These are phyloP conservation scores for Anabas testudineus DNA, from an alignment of 2,797 vertebrate genomes.

Conservation along the genomic window DNA sequence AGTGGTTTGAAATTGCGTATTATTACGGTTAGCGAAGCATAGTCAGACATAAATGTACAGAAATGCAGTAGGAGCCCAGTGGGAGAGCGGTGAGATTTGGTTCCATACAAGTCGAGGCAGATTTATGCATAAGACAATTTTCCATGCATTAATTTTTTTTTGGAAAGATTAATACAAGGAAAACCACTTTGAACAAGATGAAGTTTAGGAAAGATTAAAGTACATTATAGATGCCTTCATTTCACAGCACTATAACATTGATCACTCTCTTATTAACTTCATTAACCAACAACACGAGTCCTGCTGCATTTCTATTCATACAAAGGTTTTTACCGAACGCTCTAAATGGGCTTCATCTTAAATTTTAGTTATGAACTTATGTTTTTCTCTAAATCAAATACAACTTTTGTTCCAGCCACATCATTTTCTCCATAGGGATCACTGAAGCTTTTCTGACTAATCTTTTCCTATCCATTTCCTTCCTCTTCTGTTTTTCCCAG, in stretches of 20 bases:
- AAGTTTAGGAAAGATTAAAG: slow-evolving; percentile 36
- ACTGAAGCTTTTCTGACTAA: background rate
- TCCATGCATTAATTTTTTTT: slow-evolving; percentile 22
- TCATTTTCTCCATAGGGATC: background rate
- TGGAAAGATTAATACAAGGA: slow-evolving; percentile 24
- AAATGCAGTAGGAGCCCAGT: background rate
- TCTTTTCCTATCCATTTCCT: background rate
- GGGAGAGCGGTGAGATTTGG: slow-evolving; percentile 12
- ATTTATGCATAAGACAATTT: slow-evolving; percentile 26
- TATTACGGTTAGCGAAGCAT: background rate
- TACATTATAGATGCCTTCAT: background rate
- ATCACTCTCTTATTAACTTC: background rate
- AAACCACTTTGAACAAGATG: background rate
- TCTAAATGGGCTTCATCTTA: background rate
- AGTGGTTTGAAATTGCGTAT: background rate
- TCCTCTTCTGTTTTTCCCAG: background rate
- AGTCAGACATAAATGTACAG: background rate
- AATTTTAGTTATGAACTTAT: background rate
- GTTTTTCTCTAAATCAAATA: background rate
- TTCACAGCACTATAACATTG: background rate
- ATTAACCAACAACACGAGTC: background rate
- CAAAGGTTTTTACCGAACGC: background rate
- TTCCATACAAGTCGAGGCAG: background rate
- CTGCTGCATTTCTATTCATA: background rate
- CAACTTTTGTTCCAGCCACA: background rate